A percentile compares a stretch with the other conserved stretches of the same genome.
Conservation (phyloP, 2,113 vertebrate species). For the Sphaerodactylus townsendi region DNA sequence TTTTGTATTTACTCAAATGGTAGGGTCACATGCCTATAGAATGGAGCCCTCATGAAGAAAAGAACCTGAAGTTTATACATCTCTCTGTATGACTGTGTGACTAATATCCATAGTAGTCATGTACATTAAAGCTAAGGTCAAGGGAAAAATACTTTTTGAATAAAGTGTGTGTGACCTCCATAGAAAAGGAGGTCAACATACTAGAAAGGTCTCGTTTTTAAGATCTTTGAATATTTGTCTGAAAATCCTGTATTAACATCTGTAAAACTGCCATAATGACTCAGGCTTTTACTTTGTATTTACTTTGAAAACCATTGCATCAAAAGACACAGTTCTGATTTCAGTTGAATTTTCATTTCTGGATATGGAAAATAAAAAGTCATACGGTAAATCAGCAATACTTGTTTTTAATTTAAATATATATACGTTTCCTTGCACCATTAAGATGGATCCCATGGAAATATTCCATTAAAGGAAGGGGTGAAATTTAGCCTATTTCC, state of each 20-base stretch:
- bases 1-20: background rate
- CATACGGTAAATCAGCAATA: background rate
- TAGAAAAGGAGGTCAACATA: too few species aligned
- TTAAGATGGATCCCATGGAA: background rate
- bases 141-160: too few species aligned
- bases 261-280: background rate
- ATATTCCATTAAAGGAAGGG: background rate
- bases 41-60: background rate
- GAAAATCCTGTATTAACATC: background rate
- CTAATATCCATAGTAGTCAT: background rate
- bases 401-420: background rate
- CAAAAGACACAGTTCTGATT: too few species aligned
- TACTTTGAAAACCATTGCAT: too few species aligned
- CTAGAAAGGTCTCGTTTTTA: background rate
- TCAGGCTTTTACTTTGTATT: too few species aligned
- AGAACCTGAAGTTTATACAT: background rate
- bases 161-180: too few species aligned
- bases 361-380: background rate
- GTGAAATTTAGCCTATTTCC: too few species aligned
- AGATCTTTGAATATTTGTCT: background rate
- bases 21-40: background rate
- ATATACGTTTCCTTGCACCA: too few species aligned
- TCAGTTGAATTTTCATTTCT: background rate
- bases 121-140: too few species aligned
- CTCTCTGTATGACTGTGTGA: background rate